Evolutionary conservation across 2,797 vertebrate genomes (phyloP), one percentile per base, ranked within the genome.

Genomic region (Kryptolebias ocellatus): DNA sequence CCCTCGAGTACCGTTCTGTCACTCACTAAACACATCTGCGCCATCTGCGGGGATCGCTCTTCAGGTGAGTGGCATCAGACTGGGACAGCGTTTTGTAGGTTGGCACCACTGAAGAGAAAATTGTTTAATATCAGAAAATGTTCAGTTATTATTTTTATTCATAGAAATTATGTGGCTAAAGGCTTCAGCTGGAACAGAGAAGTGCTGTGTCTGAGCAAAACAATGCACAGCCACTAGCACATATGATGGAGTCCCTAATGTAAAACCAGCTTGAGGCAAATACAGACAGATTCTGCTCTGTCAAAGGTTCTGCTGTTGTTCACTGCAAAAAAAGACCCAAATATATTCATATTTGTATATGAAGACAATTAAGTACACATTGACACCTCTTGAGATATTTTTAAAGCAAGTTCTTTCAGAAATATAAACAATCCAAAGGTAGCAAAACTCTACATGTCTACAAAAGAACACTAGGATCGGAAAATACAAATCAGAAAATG

Each of bases 1-100:
- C 96, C 96, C 78, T 96, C 95, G 8, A 94, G 95, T 79, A 95
- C 93, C 42, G 94, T 77, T 11, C 85, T 95, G 65, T 96, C 96
- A 45, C 97, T 99, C 92, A 98, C 97, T 88, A 99, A 99, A 93
- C 98, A 99, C 95, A 99, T 99, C 93, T 99, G 98, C 62, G 96
- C 98, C 92, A 99, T 99, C 94, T 99, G 98, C 0, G 97, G 98
- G 15, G 98, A 99, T 93, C 95, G 98, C 84, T 99, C 98, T 83
- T 99, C 98, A 94, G 97, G 97, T 99, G 87, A 90, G 89, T 71
- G 53, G 27, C 64, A 37, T 45, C 50, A 53, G 5, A 57, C 56
- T 60, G 9, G 4, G 50, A 44, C n/a, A 9, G 11, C 27, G 20
- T 46, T 39, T 55, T 2, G 3, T 20, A 20, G 14, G 44, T 17